These are phyloP conservation scores for Drosophila arizonae DNA, from an alignment of 1,140 invertebrate species.

Conservation along the genomic window DNA sequence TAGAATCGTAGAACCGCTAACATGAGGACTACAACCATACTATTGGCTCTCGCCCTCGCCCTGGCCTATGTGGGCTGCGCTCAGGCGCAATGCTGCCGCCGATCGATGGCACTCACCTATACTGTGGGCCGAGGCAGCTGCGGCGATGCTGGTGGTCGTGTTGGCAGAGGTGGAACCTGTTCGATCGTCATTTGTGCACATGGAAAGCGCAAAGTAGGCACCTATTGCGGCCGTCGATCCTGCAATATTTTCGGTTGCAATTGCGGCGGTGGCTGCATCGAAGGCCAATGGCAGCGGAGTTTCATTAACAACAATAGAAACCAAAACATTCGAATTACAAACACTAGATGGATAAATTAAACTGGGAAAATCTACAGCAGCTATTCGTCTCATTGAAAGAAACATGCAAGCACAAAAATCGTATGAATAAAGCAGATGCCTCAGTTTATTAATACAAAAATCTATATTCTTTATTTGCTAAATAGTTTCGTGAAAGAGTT, in stretches of 20 bases:
- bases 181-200: slow-evolving; percentile 22
- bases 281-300: slow-evolving; percentile 10
- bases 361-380: too few relatives aligned
- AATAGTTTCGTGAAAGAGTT: too few relatives aligned
- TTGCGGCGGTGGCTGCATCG: slow-evolving; percentile 16
- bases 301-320: too few relatives aligned
- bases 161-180: background rate
- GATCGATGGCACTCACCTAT: background rate
- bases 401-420: too few relatives aligned
- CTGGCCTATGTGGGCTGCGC: background rate
- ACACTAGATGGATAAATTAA: too few relatives aligned
- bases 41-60: background rate
- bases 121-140: too few relatives aligned
- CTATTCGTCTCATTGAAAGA: too few relatives aligned
- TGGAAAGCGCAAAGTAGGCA: slow-evolving; percentile 14
- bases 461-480: too few relatives aligned
- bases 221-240: slow-evolving; percentile 20
- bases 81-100: slow-evolving; percentile 7
- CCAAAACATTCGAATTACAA: too few relatives aligned
- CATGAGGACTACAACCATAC: slow-evolving; percentile 3
- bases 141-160: background rate
- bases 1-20: too few relatives aligned
- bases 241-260: slow-evolving; percentile 23
- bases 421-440: too few relatives aligned
- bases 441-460: too few relatives aligned